These are phyloP conservation scores for Apodemus speciosus DNA, from an alignment of 2,113 vertebrate genomes.

Conservation along the genomic window DNA sequence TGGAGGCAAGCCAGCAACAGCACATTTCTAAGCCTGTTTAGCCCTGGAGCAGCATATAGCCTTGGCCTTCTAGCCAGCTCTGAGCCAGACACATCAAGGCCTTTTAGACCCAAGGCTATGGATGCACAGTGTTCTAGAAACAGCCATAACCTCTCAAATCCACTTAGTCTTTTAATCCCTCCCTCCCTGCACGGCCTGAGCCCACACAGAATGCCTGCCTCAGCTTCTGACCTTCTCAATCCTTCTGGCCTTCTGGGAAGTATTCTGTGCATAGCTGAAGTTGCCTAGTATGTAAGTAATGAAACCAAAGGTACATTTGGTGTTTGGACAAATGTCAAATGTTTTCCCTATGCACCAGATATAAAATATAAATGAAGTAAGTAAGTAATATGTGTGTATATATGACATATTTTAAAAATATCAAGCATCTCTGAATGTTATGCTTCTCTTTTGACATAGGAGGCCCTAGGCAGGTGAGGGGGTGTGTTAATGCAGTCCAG, in stretches of 20 bases:
- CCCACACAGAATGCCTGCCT: slow-evolving; percentile 20
- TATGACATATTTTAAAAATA: no score
- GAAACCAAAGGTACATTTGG: slow-evolving; percentile 63
- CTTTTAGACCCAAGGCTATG: slow-evolving; percentile 62
- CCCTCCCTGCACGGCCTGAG: neutral
- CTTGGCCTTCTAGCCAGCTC: slow-evolving; percentile 74
- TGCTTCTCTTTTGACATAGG: neutral
- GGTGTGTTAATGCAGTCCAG: neutral
- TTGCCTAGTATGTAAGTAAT: slow-evolving; percentile 51
- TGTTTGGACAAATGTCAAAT: slow-evolving; percentile 70
- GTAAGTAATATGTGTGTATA: neutral
- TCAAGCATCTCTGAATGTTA: neutral
- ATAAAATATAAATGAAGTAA: slow-evolving; percentile 69
- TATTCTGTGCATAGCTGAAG: neutral
- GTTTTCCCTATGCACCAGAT: slow-evolving; percentile 36
- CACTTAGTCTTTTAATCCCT: slow-evolving; percentile 68
- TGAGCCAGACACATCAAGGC: slow-evolving; percentile 52
- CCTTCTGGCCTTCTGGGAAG: neutral
- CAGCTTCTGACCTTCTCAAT: neutral
- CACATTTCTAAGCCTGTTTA: slow-evolving; percentile 56
- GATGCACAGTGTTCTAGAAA: slow-evolving; percentile 65
- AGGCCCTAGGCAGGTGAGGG: neutral
- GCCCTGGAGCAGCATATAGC: slow-evolving; percentile 66
- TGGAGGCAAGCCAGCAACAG: neutral
- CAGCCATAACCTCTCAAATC: slow-evolving; percentile 70